Evolutionary conservation across 2,797 vertebrate species (phyloP), one percentile per base, ranked within the genome.

Genomic region (Tiaroga cobitis): DNA sequence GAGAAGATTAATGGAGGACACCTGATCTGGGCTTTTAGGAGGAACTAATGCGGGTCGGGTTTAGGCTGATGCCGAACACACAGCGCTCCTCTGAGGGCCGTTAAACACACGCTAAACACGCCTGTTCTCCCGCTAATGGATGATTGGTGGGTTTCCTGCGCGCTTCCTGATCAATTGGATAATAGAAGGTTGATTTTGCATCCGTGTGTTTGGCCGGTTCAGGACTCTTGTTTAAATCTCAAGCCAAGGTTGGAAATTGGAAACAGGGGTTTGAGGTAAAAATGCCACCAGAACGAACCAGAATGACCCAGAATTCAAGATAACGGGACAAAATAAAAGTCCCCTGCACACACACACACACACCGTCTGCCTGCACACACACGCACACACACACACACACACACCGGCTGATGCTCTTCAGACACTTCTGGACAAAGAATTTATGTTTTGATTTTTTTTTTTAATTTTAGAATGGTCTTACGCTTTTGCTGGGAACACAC

Each of bases 1-100:
- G 90, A 92, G 91, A 93, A 93, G 95, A 95, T 95, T 92, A 94
- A 95, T 94, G 88, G 90, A 69, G 90, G 93, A 95, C 91, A 95
- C 92, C 91, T 92, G 93, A 94, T 94, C 92, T 92, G 90, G 59
- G 93, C 91, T 91, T 91, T 91, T 85, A 87, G 91, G 92, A 91
- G 91, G 91, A 93, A 93, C 91, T 80, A 63, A 80, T 88, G 82
- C 73, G 79, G 85, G 86, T 84, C 63, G 87, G 88, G 90, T 91
- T 91, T 61, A 87, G 85, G 81, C 88, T 65, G 76, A 76, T 87
- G 87, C 90, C 75, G 69, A 46, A 26, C 59, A 5, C 32, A 18
- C 34, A 59, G 21, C 13, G 78, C 68, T 83, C 72, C 21, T 77
- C 67, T 56, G 41, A 82, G 80, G 24, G n/a, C 8, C 75, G 43